Evolutionary conservation across 2,888 invertebrate species (phyloP), one percentile per base, ranked within the genome.

Genomic region (Camponotus fellah): DNA sequence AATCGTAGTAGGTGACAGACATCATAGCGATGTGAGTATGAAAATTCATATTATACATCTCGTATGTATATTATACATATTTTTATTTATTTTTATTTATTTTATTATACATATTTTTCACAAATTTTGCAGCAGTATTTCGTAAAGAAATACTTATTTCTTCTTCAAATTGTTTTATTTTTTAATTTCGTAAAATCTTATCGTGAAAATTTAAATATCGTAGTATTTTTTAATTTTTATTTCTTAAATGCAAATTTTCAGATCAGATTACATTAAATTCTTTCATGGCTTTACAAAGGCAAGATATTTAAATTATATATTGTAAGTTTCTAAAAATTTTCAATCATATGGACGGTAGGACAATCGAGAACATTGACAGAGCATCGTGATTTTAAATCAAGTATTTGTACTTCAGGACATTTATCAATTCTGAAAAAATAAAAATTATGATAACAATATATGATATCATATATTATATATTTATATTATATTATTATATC

Each of bases 321-420:
- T 4, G 12, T 37, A 53, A 43, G 12, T n/a, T 43, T 5, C 64
- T 64, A 75, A 43, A 53, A 32, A 56, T 72, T 60, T 46, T 14
- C 37, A 37, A n/a, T 83, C 14, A 87, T 71, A 32, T 86, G 82
- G n/a, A 90, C 80, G 0, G 68, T 77, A 3, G 89, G 87, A 68
- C 88, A 89, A 21, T 86, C 62, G 0, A 79, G 64, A 34, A 53
- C 46, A 12, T 86, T 72, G 9, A 76, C 46, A 8, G 81, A 71
- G 37, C 87, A 85, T 0, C 58, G 82, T 17, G 85, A 37, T 26
- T 66, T 79, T 17, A 86, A 37, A 26, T 91, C 80, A 9, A 92
- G 46, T n/a, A 90, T 83, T 66, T 88, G 75, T 2, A 92, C 88
- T 60, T 91, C 91, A 8, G 85, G 71, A 40, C 92, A 92, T 0